Percentiles rank a stretch among this genome's conserved stretches.
Evolutionary conservation across 1,140 invertebrate genomes (phyloP).

Genomic region (Muscidifurax raptorellus): DNA sequence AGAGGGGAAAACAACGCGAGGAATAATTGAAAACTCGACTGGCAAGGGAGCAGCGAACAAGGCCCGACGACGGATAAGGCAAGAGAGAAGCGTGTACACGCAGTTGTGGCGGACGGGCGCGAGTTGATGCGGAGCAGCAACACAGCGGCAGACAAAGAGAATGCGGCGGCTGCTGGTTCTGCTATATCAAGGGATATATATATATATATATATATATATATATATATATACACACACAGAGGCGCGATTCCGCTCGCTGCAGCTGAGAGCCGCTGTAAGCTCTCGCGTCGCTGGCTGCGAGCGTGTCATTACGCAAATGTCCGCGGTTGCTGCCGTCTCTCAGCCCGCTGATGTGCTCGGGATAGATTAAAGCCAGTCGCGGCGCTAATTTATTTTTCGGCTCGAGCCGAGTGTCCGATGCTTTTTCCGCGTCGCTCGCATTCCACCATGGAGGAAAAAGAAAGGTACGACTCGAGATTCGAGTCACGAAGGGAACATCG

Average conservation of each 20-base stretch:
- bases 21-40: slow-evolving; percentile 13
- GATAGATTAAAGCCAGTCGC: no score
- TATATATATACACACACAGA: no score
- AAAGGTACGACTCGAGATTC: no score
- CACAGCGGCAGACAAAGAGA: not conserved
- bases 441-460: no score
- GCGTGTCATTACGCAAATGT: slow-evolving; percentile 17
- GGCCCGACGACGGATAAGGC: not conserved
- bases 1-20: slow-evolving; percentile 1
- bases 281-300: not conserved
- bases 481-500: no score
- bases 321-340: not conserved
- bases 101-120: not conserved
- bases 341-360: not conserved
- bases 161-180: not conserved
- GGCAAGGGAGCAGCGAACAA: slow-evolving; percentile 1
- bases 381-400: no score
- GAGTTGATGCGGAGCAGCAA: not conserved
- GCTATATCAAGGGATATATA: not conserved
- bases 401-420: no score
- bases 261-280: not conserved
- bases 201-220: no score
- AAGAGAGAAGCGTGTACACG: not conserved
- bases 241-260: not conserved
- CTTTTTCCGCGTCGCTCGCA: no score